Evolutionary conservation across 2,797 vertebrate species (phyloP), one percentile per base, ranked within the genome.

Genomic region (Oreortyx pictus): DNA sequence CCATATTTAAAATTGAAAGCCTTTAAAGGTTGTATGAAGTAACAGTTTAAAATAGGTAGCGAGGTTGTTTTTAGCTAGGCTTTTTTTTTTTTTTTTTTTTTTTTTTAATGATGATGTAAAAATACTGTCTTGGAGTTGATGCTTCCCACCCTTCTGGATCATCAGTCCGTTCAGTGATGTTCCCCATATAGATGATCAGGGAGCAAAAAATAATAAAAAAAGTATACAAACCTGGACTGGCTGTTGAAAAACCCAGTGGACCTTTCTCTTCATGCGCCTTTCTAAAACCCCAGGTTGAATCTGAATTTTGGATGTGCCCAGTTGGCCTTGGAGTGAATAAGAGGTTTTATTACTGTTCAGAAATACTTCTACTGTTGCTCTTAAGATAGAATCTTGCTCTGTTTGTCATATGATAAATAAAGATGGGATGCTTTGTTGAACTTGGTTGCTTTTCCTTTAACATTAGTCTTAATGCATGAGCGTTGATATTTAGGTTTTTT

Each of bases 381-480:
- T 15, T 67, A 46, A 87, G 16, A 44, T 82, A 66, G 61, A 82
- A 43, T 83, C 33, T 71, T 92, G 24, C 19, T 72, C 4, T 75
- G 0, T 41, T 67, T 86, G 14, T 70, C 6, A 29, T 79, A 35
- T 17, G 7, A 46, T 67, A 83, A 93, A 79, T 81, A 72, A 86
- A 81, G n/a, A 82, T 89, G 33, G 90, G 68, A 31, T 88, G 14
- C 60, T 84, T 82, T 59, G 41, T 70, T 88, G 81, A 82, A 57
- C n/a, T 71, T 1, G 33, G 46, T 82, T 54, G 13, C 31, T 93
- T 82, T 82, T 74, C 31, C 35, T 6, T 82, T 91, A 22, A 22
- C 1, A 3, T 6, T 24, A 77, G 52, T 46, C 39, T 11, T 74
- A 43, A 79, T 2, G 9, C 2, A 11, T 77, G 57, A 71, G n/a